phyloP scores from a whole-genome alignment of 2,797 vertebrate genomes.

The Cygnus olor region DNA sequence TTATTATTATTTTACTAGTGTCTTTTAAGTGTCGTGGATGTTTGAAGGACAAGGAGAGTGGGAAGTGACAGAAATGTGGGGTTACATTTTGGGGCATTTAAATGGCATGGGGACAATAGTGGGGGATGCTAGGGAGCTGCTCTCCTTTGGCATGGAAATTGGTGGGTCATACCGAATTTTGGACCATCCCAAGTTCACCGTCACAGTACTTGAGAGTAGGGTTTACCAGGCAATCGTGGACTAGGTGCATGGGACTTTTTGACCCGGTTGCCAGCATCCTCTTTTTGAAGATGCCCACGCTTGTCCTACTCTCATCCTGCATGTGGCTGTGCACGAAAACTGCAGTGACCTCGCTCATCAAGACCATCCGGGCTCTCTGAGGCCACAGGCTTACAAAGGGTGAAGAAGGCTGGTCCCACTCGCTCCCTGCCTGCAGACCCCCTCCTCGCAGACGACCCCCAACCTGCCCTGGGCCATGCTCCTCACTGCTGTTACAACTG shows the following conservation, averaged over 20 bases:
- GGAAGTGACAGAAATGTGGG: fast-evolving
- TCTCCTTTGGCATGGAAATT: neutral
- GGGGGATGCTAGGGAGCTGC: neutral
- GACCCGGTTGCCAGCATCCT: neutral
- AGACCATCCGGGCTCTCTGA: neutral
- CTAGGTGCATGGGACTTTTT: neutral
- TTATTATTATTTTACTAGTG: neutral
- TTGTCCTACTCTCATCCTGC: neutral
- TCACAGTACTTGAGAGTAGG: neutral
- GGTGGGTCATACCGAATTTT: neutral
- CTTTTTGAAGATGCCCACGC: neutral
- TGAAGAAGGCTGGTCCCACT: neutral
- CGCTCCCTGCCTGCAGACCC: neutral
- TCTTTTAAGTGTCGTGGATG: neutral
- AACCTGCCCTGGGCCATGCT: neutral
- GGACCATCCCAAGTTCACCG: neutral
- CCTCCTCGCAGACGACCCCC: neutral
- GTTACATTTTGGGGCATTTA: neutral
- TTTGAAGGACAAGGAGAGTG: neutral
- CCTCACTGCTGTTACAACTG: no score
- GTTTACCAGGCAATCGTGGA: neutral
- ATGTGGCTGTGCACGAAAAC: neutral
- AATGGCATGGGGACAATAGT: neutral
- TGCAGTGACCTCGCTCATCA: fast-evolving
- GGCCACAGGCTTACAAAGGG: neutral